These are phyloP conservation scores for Ammospiza caudacuta DNA, from an alignment of 2,113 vertebrate species.

Conservation along the genomic window DNA sequence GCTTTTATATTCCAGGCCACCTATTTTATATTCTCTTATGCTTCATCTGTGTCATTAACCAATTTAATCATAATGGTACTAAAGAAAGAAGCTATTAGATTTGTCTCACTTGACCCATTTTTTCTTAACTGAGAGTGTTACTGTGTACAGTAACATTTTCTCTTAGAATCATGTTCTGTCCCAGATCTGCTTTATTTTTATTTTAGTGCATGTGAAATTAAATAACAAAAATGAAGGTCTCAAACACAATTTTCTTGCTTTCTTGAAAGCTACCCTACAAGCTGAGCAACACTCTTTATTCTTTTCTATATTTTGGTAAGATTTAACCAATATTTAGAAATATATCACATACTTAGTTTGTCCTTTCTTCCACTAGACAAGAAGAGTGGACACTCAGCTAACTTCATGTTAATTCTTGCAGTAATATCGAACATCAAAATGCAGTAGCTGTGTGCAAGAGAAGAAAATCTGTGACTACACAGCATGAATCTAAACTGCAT, in stretches of 20 bases:
- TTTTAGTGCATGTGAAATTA: not conserved
- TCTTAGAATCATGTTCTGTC: not conserved
- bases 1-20: not conserved
- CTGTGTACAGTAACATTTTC: not conserved
- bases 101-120: not conserved
- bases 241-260: not conserved
- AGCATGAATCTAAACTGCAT: not conserved
- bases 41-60: not conserved
- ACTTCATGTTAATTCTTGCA: not conserved
- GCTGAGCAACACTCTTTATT: not conserved
- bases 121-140: not conserved
- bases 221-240: not conserved
- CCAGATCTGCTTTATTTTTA: not conserved
- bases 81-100: not conserved
- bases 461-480: not conserved
- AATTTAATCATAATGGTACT: not conserved
- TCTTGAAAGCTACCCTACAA: not conserved
- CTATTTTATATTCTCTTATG: not conserved
- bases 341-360: not conserved
- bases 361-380: not conserved
- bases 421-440: fast-evolving
- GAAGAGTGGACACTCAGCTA: not conserved
- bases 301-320: not conserved
- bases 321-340: not conserved
- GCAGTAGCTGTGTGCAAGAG: not conserved